Percentiles rank a stretch among this genome's conserved stretches.
These are phyloP conservation scores for Machaerirhynchus nigripectus DNA, from an alignment of 2,113 vertebrate genomes.

Conservation along the genomic window DNA sequence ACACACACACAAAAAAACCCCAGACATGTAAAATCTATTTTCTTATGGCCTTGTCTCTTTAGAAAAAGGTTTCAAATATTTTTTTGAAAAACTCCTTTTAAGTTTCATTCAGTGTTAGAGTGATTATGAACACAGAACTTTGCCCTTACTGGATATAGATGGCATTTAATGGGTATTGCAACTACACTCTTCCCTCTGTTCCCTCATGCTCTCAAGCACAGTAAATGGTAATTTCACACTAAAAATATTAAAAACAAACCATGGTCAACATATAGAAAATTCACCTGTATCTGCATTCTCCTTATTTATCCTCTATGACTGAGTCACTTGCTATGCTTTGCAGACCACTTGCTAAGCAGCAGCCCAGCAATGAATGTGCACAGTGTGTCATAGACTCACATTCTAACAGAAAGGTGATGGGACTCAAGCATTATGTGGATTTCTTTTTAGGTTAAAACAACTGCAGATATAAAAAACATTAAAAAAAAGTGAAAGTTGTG, in stretches of 20 bases:
- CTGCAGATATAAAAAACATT: not conserved
- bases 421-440: not conserved
- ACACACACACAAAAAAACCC: not conserved
- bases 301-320: conserved; percentile 13
- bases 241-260: not conserved
- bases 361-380: conserved; percentile 32
- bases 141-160: conserved; percentile 44
- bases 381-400: conserved; percentile 15
- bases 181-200: conserved; percentile 23
- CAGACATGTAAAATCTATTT: conserved; percentile 42
- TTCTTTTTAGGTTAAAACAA: not conserved
- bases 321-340: conserved; percentile 11
- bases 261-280: not conserved
- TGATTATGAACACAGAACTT: conserved; percentile 51
- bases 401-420: conserved; percentile 24
- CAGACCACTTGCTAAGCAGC: conserved; percentile 5
- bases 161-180: conserved; percentile 57
- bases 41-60: conserved; percentile 57
- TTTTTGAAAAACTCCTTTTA: conserved; percentile 46
- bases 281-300: conserved; percentile 30
- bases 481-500: not conserved
- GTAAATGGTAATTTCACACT: conserved; percentile 22
- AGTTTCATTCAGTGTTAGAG: conserved; percentile 48
- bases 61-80: conserved; percentile 65
- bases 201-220: conserved; percentile 27